Conservation (phyloP, 2,797 vertebrate species). For the Sebastes kiyomatsui region DNA sequence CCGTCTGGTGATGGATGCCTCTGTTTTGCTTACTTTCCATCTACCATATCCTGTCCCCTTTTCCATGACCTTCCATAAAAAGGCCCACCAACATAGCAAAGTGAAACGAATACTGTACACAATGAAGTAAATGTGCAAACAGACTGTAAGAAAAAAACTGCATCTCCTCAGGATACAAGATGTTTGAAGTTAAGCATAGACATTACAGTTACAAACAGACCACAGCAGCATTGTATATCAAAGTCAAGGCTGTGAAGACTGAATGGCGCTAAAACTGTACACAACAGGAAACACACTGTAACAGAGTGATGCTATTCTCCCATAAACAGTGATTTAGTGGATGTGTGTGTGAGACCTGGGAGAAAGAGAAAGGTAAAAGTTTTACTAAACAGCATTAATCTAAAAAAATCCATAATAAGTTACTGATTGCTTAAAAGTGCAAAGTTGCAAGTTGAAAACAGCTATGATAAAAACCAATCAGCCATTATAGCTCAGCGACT, state of each 20-base stretch:
- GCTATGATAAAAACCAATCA: background rate
- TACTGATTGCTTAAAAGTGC: background rate
- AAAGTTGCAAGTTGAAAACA: background rate
- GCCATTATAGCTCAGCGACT: background rate
- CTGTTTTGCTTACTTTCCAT: background rate
- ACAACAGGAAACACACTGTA: slow-evolving; percentile 8
- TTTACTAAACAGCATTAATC: background rate
- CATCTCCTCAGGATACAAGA: slow-evolving; percentile 8
- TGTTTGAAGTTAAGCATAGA: slow-evolving; percentile 26
- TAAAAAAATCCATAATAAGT: background rate
- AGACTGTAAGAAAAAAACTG: background rate
- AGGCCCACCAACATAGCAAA: slow-evolving; percentile 39
- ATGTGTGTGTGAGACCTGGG: background rate
- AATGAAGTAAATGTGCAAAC: slow-evolving; percentile 14
- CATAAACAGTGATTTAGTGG: background rate
- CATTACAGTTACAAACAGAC: slow-evolving; percentile 27
- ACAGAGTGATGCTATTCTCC: background rate
- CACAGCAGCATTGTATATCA: slow-evolving; percentile 13
- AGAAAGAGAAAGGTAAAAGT: background rate
- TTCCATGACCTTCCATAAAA: slow-evolving; percentile 3
- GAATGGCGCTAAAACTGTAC: background rate
- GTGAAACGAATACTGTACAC: background rate
- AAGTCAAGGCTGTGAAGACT: background rate
- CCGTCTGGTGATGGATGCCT: background rate
- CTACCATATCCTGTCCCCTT: background rate